These are phyloP conservation scores for Mobula birostris DNA, from an alignment of 2,113 vertebrate genomes.

Conservation along the genomic window DNA sequence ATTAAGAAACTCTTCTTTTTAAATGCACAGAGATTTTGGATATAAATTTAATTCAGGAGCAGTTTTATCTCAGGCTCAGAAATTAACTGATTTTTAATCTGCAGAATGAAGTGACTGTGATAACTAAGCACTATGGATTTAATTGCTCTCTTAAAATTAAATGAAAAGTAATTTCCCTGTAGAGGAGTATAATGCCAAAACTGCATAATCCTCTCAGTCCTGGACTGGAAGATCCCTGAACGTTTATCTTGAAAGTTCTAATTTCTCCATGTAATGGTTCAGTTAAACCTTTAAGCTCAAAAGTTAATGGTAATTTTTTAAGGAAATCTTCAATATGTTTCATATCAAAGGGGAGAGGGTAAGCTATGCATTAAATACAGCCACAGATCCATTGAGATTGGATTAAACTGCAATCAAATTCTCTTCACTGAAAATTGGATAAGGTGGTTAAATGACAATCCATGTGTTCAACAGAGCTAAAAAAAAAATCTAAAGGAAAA, in stretches of 20 bases:
- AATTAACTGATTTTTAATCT: background rate
- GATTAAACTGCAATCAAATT: too few relatives aligned
- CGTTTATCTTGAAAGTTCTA: background rate
- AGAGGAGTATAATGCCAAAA: constrained; percentile 5
- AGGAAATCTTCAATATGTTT: background rate
- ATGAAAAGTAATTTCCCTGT: background rate
- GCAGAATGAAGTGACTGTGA: background rate
- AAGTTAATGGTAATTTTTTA: background rate
- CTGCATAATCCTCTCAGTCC: background rate
- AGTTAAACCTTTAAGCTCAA: background rate
- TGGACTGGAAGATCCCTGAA: background rate
- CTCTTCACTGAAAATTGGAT: too few relatives aligned
- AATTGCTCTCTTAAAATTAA: constrained; percentile 24
- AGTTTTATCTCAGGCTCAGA: background rate
- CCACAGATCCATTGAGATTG: background rate
- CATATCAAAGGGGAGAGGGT: background rate
- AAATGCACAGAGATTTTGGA: background rate
- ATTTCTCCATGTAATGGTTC: background rate
- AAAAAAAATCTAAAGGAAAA: background rate
- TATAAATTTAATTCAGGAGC: background rate
- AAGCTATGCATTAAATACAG: background rate
- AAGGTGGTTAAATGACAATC: background rate
- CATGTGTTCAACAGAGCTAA: background rate
- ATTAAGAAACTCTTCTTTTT: background rate
- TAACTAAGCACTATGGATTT: constrained; percentile 3